phyloP scores from a whole-genome alignment of 2,888 invertebrate genomes.

The Coelinius sp. region DNA sequence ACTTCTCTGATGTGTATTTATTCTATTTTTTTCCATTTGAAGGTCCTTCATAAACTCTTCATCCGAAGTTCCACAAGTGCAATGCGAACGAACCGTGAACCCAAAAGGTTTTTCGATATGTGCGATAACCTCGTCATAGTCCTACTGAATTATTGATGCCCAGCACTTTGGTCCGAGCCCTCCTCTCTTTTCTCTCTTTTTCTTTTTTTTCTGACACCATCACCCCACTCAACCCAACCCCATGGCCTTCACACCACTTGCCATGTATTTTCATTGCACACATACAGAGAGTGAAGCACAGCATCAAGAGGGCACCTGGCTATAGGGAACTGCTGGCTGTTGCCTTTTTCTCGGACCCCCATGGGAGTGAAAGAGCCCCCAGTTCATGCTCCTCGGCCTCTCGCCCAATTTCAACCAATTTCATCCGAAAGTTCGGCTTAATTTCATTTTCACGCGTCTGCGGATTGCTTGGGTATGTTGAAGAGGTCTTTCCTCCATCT shows the following conservation, averaged over 20 bases:
- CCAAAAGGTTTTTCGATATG: slow-evolving; percentile 35
- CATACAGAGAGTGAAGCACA: slow-evolving; percentile 5
- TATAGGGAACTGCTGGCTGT: slow-evolving; percentile 36
- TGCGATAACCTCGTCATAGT: slow-evolving; percentile 68
- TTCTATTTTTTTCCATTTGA: background rate
- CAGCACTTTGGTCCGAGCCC: slow-evolving; percentile 59
- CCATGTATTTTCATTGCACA: slow-evolving; percentile 28
- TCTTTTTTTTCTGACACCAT: slow-evolving; percentile 39
- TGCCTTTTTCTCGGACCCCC: slow-evolving; percentile 28
- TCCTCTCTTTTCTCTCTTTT: slow-evolving; percentile 46
- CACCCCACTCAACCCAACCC: slow-evolving; percentile 15
- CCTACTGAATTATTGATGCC: slow-evolving; percentile 70
- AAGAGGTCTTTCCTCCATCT: slow-evolving; percentile 29
- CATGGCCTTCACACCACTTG: slow-evolving; percentile 12
- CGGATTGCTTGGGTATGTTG: slow-evolving; percentile 47
- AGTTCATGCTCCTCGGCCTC: slow-evolving; percentile 46
- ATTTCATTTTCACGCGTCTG: slow-evolving; percentile 74
- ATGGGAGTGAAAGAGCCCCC: slow-evolving; percentile 35
- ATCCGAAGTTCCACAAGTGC: background rate
- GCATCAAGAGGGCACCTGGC: slow-evolving; percentile 28
- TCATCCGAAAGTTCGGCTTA: slow-evolving; percentile 74
- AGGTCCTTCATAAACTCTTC: slow-evolving; percentile 4
- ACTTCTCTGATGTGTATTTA: background rate
- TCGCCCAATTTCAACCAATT: slow-evolving; percentile 77
- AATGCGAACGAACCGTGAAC: slow-evolving; percentile 37